Evolutionary conservation across 2,113 vertebrate genomes (phyloP).

Genomic region (Burhinus oedicnemus): DNA sequence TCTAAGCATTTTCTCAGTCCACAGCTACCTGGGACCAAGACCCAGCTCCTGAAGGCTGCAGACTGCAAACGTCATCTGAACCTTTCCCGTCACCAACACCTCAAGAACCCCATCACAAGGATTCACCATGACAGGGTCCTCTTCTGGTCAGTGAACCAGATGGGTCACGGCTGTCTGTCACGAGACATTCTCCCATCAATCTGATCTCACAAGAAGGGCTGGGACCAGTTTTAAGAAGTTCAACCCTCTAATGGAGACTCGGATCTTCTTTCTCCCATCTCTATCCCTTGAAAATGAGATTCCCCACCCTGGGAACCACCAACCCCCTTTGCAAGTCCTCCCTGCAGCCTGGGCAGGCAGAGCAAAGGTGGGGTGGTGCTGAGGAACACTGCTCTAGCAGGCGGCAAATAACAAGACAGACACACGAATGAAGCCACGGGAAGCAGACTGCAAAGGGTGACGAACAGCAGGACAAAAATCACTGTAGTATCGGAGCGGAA

Average conservation of each 20-base stretch:
- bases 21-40: not conserved
- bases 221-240: not conserved
- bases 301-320: not conserved
- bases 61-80: not conserved
- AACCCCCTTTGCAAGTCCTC: fast-evolving
- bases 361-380: not conserved
- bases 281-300: not conserved
- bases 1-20: not conserved
- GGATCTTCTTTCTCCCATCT: not conserved
- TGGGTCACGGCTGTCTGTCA: not conserved
- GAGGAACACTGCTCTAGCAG: not conserved
- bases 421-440: not conserved
- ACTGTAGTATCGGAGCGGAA: not conserved
- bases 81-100: not conserved
- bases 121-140: not conserved
- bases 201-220: not conserved
- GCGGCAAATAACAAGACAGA: not conserved
- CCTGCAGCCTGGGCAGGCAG: not conserved
- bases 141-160: not conserved
- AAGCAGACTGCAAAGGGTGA: not conserved
- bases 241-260: not conserved
- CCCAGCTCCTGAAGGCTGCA: not conserved
- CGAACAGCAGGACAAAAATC: not conserved
- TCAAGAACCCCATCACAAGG: not conserved
- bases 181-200: not conserved